phyloP scores from a whole-genome alignment of 2,797 vertebrate species.

The Sardinella longiceps region DNA sequence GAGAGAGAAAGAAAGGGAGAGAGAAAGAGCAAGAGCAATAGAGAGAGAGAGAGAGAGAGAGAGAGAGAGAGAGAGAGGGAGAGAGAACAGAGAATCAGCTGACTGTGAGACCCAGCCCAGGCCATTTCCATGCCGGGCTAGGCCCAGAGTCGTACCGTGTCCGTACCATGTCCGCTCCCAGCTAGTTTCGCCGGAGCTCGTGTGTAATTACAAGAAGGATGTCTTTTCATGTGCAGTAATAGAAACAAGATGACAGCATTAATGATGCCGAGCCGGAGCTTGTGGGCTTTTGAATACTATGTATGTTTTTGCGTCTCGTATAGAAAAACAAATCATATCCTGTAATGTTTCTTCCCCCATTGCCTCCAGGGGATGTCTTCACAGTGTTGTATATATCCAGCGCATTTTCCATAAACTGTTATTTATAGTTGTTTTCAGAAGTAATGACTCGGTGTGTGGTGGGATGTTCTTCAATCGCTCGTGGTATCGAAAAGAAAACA shows the following conservation, averaged over 20 bases:
- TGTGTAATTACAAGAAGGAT: slow-evolving; percentile 87
- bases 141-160: background rate
- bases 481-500: slow-evolving; percentile 16
- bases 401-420: slow-evolving; percentile 24
- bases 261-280: slow-evolving; percentile 56
- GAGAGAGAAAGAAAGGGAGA: background rate
- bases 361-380: slow-evolving; percentile 4
- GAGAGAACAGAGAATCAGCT: slow-evolving; percentile 16
- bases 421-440: slow-evolving; percentile 27
- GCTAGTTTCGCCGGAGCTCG: slow-evolving; percentile 68
- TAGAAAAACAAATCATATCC: slow-evolving; percentile 26
- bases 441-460: slow-evolving; percentile 22
- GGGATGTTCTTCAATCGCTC: slow-evolving; percentile 20
- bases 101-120: background rate
- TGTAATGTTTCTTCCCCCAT: slow-evolving; percentile 5
- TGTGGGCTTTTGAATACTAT: slow-evolving; percentile 65
- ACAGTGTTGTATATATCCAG: slow-evolving; percentile 13
- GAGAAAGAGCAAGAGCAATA: slow-evolving; percentile 15
- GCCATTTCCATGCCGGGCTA: no score
- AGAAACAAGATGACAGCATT: slow-evolving; percentile 86
- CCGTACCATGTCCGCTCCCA: background rate
- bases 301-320: slow-evolving; percentile 66
- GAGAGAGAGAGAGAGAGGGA: background rate
- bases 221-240: slow-evolving; percentile 90
- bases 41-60: background rate